A percentile compares a stretch with the other conserved stretches of the same genome.
Conservation (phyloP, 2,797 vertebrate species). For the Syngnathus rostellatus region DNA sequence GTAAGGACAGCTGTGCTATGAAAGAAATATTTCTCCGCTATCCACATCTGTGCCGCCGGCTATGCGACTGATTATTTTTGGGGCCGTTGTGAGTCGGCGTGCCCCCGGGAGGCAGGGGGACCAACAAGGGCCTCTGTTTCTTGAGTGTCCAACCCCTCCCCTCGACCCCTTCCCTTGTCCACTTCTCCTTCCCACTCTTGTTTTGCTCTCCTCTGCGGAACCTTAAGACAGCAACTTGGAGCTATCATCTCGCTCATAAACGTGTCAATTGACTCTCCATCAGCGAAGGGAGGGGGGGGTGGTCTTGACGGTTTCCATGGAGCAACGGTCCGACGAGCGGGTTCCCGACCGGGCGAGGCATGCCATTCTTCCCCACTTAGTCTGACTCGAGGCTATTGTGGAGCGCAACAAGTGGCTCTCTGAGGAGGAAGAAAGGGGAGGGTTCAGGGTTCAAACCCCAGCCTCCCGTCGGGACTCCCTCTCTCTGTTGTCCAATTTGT, state of each 20-base stretch:
- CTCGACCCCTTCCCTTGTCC: conserved; percentile 2
- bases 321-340: conserved; percentile 9
- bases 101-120: conserved; percentile 56
- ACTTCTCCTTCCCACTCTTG: conserved; percentile 19
- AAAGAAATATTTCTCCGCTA: conserved; percentile 64
- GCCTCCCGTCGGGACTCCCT: conserved; percentile 55
- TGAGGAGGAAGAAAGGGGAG: conserved; percentile 65
- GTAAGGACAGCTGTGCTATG: conserved; percentile 71
- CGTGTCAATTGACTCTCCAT: conserved; percentile 58
- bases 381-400: conserved; percentile 73
- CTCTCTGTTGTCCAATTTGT: conserved; percentile 74
- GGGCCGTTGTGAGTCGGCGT: conserved; percentile 57
- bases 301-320: conserved; percentile 72
- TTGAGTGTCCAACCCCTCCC: conserved; percentile 3
- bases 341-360: conserved; percentile 39
- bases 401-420: conserved; percentile 72
- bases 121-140: conserved; percentile 67
- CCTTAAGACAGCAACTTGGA: conserved; percentile 60
- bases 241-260: conserved; percentile 73
- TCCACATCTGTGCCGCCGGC: conserved; percentile 67
- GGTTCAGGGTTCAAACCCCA: conserved; percentile 69
- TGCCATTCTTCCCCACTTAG: conserved; percentile 68
- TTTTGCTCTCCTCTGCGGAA: conserved; percentile 49
- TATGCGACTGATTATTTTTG: conserved; percentile 66
- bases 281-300: conserved; percentile 41